These are phyloP conservation scores for Calidris pugnax DNA, from an alignment of 2,113 vertebrate species.

Conservation along the genomic window DNA sequence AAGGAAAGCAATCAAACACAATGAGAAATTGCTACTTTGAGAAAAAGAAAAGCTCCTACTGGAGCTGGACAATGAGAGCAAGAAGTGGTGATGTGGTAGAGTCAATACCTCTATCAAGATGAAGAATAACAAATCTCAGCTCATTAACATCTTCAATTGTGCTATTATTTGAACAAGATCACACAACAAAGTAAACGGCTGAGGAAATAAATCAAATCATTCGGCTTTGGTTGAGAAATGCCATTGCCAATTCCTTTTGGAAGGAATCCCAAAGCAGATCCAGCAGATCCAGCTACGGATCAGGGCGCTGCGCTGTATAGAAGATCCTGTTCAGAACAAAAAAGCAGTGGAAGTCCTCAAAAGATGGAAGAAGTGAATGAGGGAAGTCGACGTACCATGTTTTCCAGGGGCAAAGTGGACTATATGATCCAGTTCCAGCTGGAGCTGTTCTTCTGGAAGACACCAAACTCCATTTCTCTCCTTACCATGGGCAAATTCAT, in stretches of 20 bases:
- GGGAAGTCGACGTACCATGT: accelerated
- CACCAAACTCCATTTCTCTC: not conserved
- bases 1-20: not conserved
- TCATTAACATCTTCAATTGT: not conserved
- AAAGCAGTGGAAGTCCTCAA: not conserved
- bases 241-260: too few relatives aligned
- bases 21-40: accelerated
- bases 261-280: too few relatives aligned
- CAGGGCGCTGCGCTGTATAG: not conserved
- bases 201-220: not conserved
- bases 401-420: accelerated
- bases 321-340: not conserved
- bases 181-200: not conserved
- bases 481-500: not conserved
- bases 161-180: not conserved
- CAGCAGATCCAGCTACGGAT: not conserved
- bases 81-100: not conserved
- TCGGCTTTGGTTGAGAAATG: not conserved
- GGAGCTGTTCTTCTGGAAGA: not conserved
- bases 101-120: not conserved
- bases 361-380: not conserved
- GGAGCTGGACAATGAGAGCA: not conserved
- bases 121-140: not conserved
- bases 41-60: not conserved
- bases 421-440: accelerated